Percentiles rank a stretch among this genome's conserved stretches.
Conservation (phyloP, 2,797 vertebrate species). For the Sphaeramia orbicularis region DNA sequence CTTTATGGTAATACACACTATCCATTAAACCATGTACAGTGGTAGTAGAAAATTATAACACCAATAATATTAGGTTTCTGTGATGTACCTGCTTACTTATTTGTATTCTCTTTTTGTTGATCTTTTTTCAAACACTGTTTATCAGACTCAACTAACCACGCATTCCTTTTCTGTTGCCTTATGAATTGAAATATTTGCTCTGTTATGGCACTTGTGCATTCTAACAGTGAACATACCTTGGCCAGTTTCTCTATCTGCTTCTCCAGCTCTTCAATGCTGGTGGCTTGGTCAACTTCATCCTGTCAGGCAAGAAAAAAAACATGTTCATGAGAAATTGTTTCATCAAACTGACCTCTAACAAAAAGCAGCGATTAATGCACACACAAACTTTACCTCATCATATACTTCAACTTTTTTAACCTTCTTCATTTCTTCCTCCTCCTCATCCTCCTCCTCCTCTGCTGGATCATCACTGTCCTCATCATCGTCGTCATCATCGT, state of each 20-base stretch:
- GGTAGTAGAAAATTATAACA: not conserved
- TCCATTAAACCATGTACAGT: not conserved
- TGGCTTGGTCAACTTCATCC: conserved; percentile 97
- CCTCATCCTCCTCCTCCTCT: conserved; percentile 96
- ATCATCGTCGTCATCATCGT: conserved; percentile 94
- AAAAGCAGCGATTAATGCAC: not conserved
- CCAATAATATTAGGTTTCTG: conserved; percentile 9
- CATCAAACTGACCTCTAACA: not conserved
- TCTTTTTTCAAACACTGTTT: conserved; percentile 18
- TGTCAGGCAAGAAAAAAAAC: conserved; percentile 61
- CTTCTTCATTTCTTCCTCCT: conserved; percentile 95
- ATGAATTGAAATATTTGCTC: conserved; percentile 13
- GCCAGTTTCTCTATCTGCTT: conserved; percentile 98
- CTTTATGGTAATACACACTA: conserved; percentile 4
- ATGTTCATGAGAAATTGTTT: conserved; percentile 9
- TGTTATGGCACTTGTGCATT: conserved; percentile 22
- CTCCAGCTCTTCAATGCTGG: conserved; percentile 96
- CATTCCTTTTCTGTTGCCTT: conserved; percentile 29
- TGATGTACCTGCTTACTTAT: conserved; percentile 30
- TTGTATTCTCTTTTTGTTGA: conserved; percentile 14
- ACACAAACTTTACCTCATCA: conserved; percentile 87
- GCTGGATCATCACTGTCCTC: conserved; percentile 96
- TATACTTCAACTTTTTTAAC: conserved; percentile 92
- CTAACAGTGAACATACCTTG: conserved; percentile 86
- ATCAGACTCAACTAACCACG: conserved; percentile 28